These are phyloP conservation scores for Spilogale gracilis DNA, from an alignment of 2,113 vertebrate genomes.

Conservation along the genomic window DNA sequence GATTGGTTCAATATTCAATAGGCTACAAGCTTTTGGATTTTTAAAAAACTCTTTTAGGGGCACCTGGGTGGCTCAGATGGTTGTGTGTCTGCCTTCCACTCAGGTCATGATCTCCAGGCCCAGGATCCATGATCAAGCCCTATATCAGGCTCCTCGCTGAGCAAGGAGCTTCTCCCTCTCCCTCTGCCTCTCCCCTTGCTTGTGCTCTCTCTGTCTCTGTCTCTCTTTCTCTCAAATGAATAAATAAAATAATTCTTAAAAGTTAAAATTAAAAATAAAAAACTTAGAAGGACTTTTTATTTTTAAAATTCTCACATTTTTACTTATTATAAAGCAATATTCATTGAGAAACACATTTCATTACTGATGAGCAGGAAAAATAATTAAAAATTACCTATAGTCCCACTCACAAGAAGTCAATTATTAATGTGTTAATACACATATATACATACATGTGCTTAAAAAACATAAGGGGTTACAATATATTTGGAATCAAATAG, in stretches of 20 bases:
- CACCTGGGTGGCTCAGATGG: no score
- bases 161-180: no score
- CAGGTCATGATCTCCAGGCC: no score
- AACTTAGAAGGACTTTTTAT: conserved; percentile 5
- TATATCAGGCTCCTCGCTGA: no score
- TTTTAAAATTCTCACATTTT: not conserved
- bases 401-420: not conserved
- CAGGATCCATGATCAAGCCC: no score
- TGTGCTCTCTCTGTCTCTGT: no score
- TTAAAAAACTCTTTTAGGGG: not conserved
- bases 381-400: not conserved
- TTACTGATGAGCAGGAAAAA: not conserved
- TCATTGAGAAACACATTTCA: not conserved
- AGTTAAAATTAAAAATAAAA: no score
- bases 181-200: no score
- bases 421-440: not conserved
- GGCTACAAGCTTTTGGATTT: not conserved
- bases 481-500: not conserved
- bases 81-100: no score
- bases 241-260: no score
- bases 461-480: not conserved
- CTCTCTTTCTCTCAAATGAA: no score
- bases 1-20: not conserved
- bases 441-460: not conserved
- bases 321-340: not conserved